Conservation (phyloP, 30 jellyfish, hydroid and myxozoan genomes). For the Mastigias papua region DNA sequence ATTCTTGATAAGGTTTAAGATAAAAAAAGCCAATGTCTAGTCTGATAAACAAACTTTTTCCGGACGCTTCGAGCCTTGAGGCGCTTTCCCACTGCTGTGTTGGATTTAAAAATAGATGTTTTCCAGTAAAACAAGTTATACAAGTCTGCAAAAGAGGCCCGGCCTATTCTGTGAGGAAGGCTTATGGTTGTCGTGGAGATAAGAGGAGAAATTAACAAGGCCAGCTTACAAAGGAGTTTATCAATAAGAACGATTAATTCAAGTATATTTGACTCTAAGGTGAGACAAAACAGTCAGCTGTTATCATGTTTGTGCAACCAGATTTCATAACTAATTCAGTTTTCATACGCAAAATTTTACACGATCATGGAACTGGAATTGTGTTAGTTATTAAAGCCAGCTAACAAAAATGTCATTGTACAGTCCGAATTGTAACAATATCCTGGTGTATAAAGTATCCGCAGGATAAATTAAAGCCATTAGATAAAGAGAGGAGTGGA, state of each 20-base stretch:
- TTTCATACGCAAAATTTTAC: not conserved
- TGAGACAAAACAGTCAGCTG: not conserved
- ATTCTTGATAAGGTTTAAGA: not conserved
- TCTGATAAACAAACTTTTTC: not conserved
- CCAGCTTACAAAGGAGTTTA: not conserved
- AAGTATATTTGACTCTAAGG: not conserved
- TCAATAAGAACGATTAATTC: not conserved
- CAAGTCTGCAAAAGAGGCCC: not conserved
- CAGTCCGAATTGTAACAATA: too few species aligned
- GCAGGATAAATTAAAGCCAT: too few species aligned
- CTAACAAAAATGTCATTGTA: too few species aligned
- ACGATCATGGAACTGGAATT: too few species aligned
- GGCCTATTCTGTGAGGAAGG: not conserved
- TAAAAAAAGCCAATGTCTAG: not conserved
- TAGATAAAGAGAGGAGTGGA: too few species aligned
- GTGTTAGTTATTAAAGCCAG: too few species aligned
- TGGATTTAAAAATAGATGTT: not conserved
- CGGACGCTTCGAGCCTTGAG: not conserved
- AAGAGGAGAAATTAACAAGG: not conserved
- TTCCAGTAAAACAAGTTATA: not conserved
- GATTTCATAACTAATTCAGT: not conserved
- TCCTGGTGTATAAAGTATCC: too few species aligned
- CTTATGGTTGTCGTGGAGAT: conserved; percentile 6
- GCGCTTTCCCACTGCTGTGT: not conserved
- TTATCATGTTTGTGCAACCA: not conserved